Conservation (phyloP, 2,113 vertebrate genomes). For the Mionectes macconnelli region DNA sequence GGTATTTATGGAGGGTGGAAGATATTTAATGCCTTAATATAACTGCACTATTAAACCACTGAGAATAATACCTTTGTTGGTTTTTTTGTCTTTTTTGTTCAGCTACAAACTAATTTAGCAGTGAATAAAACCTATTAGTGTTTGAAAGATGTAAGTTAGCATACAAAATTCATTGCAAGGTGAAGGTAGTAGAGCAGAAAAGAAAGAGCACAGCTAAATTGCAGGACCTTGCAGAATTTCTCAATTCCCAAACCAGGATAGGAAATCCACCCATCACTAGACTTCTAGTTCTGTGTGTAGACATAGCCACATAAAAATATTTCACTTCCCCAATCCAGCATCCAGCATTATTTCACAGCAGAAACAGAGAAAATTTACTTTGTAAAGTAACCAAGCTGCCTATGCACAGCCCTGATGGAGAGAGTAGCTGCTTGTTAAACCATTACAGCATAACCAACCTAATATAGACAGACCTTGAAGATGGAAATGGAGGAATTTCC, state of each 20-base stretch:
- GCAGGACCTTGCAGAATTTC: background rate
- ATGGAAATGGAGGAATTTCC: background rate
- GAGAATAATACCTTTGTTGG: background rate
- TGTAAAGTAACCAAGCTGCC: background rate
- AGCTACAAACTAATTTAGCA: background rate
- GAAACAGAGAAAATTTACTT: background rate
- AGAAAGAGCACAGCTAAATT: background rate
- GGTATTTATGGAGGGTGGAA: background rate
- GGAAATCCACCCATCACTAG: background rate
- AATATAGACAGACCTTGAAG: background rate
- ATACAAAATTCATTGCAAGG: background rate
- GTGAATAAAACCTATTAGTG: background rate
- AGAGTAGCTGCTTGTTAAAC: background rate
- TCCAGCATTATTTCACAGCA: background rate
- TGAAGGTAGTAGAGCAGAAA: background rate
- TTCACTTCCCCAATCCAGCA: background rate
- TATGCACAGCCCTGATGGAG: background rate
- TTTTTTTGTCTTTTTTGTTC: background rate
- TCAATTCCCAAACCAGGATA: background rate
- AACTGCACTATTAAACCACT: background rate
- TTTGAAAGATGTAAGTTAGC: background rate
- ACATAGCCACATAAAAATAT: fast-evolving
- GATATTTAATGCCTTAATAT: background rate
- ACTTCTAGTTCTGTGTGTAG: background rate
- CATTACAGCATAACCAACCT: background rate